Evolutionary conservation across 2,888 invertebrate species (phyloP).

Genomic region (Linyphia triangularis): DNA sequence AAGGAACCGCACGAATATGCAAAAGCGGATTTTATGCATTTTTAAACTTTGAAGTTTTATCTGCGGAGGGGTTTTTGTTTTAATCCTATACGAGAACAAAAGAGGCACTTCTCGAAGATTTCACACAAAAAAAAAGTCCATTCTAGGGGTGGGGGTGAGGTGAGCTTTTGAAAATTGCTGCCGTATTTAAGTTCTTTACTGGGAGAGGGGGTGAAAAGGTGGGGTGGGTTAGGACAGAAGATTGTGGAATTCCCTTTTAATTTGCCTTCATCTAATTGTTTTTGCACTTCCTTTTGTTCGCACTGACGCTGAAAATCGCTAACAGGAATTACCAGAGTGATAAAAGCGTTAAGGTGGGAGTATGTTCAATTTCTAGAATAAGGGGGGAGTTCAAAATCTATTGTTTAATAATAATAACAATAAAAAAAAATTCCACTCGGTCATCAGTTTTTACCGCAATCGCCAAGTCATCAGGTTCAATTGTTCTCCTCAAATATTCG

Average conservation of each 20-base stretch:
- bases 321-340: constrained; percentile 60
- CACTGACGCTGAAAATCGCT: constrained; percentile 40
- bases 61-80: constrained; percentile 40
- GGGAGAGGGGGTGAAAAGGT: constrained; percentile 17
- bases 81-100: constrained; percentile 44
- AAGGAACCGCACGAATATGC: constrained; percentile 21
- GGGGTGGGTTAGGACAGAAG: constrained; percentile 2
- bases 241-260: constrained; percentile 72
- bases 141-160: background rate
- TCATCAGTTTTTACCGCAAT: constrained; percentile 74
- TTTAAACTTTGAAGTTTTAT: constrained; percentile 58
- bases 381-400: constrained; percentile 63
- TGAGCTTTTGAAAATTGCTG: constrained; percentile 63
- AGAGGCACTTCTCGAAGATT: constrained; percentile 24
- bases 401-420: constrained; percentile 75
- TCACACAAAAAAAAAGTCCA: constrained; percentile 33
- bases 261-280: constrained; percentile 69
- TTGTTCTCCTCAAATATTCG: constrained; percentile 67
- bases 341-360: constrained; percentile 33
- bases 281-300: constrained; percentile 60
- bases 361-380: constrained; percentile 48
- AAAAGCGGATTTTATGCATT: constrained; percentile 49
- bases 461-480: constrained; percentile 73
- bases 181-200: constrained; percentile 60
- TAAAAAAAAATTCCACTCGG: constrained; percentile 69